Evolutionary conservation across 2,797 vertebrate genomes (phyloP), one percentile per base, ranked within the genome.

Genomic region (Choloepus didactylus): DNA sequence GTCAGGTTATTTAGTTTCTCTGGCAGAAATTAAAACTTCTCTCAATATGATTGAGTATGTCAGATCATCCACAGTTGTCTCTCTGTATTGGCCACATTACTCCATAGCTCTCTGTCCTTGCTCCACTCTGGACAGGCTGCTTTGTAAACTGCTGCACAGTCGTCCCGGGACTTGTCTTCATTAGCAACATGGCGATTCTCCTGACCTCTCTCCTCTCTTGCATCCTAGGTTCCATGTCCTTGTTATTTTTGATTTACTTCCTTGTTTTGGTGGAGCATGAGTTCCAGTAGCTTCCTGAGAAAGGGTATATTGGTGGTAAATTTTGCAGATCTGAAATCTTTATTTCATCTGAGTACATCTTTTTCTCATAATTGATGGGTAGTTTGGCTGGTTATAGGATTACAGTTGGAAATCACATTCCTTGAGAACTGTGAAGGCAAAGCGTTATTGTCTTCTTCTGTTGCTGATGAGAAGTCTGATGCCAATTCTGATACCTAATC

Each of bases 241-340:
- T 46, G 21, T 73, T 3, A 11, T 44, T 82, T 75, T 95, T 72
- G 29, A 11, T 69, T 77, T 41, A 6, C 38, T 54, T 79, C 35
- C 44, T 70, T 91, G 51, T 95, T 81, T 93, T 60, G 38, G 10
- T 79, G 44, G 27, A 54, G 10, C 64, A 27, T 66, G n/a, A 23
- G 12, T 95, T 69, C 56, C 31, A 75, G 29, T n/a, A 73, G 80
- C 76, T 70, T 90, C 29, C 59, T 86, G 79, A 76, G 91, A 81
- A 87, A 90, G 67, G 16, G 12, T 62, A 3, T 7, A 5, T 59
- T 77, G 77, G 31, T 67, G 54, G 41, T 49, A 69, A 21, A 14
- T 67, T 64, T 64, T 49, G 25, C 41, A 72, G 25, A 15, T 60
- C 27, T 41, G 31, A 64, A 64, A 9, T 69, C 69, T 60, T 38